A percentile compares a stretch with the other conserved stretches of the same genome.
phyloP scores from a whole-genome alignment of 2,888 invertebrate genomes.

The Lumbricus terrestris region DNA sequence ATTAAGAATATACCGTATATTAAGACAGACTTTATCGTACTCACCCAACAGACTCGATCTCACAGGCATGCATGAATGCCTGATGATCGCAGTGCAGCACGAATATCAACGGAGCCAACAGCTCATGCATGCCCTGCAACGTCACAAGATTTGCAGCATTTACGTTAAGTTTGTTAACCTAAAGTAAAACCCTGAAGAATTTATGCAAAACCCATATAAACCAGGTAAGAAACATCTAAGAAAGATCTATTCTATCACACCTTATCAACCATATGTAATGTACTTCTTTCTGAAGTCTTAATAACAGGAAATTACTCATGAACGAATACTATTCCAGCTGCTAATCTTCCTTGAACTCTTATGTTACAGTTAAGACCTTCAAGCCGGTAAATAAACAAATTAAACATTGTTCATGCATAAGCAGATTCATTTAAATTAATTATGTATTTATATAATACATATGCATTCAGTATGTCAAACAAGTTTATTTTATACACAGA shows the following conservation, averaged over 20 bases:
- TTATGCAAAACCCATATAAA: not conserved
- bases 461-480: not conserved
- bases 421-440: no score
- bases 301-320: not conserved
- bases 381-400: no score
- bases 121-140: constrained; percentile 78
- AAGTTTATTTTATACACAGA: not conserved
- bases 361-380: not conserved
- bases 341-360: not conserved
- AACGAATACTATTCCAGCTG: not conserved
- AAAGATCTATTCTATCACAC: not conserved
- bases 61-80: constrained; percentile 67
- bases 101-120: constrained; percentile 76
- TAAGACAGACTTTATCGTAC: constrained; percentile 37
- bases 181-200: not conserved
- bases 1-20: not conserved
- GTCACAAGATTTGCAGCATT: not conserved
- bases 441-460: no score
- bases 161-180: not conserved
- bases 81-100: constrained; percentile 76
- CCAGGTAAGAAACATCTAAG: not conserved
- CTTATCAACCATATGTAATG: not conserved
- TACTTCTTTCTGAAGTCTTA: not conserved
- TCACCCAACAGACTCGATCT: constrained; percentile 61
- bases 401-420: no score